Base-by-base conservation (phyloP, 2,888 invertebrate species). In the Danaus chrysippus region DNA sequence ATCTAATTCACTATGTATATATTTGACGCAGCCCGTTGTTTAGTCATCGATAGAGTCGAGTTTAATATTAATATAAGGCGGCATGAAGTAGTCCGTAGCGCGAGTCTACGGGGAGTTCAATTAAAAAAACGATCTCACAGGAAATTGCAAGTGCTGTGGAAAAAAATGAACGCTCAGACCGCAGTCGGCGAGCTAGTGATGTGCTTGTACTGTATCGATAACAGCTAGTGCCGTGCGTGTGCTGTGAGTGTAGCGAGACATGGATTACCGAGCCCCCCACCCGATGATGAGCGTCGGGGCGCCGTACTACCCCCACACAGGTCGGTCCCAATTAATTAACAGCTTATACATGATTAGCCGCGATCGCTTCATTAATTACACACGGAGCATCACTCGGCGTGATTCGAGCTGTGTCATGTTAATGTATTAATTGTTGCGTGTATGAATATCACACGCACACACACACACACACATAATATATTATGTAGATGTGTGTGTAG, bases 211-310 rank as follows among this genome's bases (percentile, higher is more conserved):
- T 58, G 60, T 65, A 46, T 57, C 66, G 61, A 61, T 46, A 59
- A 12, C 42, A 10, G 41, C 15, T 52, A 54, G 55, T 44, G 53
- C n/a, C 44, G 42, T 15, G 13, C 49, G n/a, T 34, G 23, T 23
- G 23, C 23, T 34, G 70, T 73, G 74, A 68, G 73, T 71, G 70
- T 73, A 74, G 78, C 79, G 77, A 72, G 71, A 72, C 69, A 91
- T 91, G 91, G 91, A 91, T 73, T 91, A 90, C 74, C 84, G 91
- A 53, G 86, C 86, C 64, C 89, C 90, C 43, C 82, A 83, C 72
- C 88, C 91, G 64, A 75, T 81, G 76, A 78, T 82, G 79, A 84
- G 77, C 82, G 81, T 78, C 77, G 87, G 85, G 68, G 70, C 84
- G 71, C 83, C 87, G 63, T 89, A 84, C 87, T 87, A 82, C 73